phyloP scores from a whole-genome alignment of 2,888 invertebrate species.

The Hymenopus coronatus region DNA sequence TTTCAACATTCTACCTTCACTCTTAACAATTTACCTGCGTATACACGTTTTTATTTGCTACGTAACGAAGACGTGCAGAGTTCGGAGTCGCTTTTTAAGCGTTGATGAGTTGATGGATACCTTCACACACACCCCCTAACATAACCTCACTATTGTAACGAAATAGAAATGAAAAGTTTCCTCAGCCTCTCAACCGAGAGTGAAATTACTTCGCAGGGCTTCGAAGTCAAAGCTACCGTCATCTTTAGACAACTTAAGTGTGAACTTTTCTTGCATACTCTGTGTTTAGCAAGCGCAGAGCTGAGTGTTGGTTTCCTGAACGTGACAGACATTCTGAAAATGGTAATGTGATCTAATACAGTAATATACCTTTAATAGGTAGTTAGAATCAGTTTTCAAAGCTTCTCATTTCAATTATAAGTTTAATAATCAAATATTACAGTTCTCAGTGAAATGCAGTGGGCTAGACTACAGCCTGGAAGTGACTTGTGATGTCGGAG shows the following conservation, averaged over 20 bases:
- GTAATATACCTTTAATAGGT: no score
- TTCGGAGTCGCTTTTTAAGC: not conserved
- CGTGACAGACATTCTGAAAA: no score
- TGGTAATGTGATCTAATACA: no score
- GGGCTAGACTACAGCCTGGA: no score
- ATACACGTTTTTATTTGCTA: not conserved
- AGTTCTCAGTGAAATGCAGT: no score
- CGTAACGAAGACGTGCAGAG: not conserved
- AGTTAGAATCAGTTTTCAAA: no score
- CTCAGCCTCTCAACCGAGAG: not conserved
- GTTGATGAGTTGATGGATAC: not conserved
- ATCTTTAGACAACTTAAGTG: not conserved
- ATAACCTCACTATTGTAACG: not conserved
- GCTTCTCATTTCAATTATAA: no score
- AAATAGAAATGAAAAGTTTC: not conserved
- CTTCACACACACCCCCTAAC: not conserved
- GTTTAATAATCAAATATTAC: no score
- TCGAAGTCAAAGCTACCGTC: not conserved
- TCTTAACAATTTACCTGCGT: not conserved
- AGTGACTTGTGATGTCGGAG: no score
- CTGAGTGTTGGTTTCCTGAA: no score
- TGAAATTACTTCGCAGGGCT: not conserved
- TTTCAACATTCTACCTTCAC: not conserved
- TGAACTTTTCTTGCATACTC: not conserved
- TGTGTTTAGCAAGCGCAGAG: no score